Percentiles rank a stretch among this genome's conserved stretches.
phyloP scores from a whole-genome alignment of 37 sponge, comb jelly and placozoan species.

The Hormiphora californensis region DNA sequence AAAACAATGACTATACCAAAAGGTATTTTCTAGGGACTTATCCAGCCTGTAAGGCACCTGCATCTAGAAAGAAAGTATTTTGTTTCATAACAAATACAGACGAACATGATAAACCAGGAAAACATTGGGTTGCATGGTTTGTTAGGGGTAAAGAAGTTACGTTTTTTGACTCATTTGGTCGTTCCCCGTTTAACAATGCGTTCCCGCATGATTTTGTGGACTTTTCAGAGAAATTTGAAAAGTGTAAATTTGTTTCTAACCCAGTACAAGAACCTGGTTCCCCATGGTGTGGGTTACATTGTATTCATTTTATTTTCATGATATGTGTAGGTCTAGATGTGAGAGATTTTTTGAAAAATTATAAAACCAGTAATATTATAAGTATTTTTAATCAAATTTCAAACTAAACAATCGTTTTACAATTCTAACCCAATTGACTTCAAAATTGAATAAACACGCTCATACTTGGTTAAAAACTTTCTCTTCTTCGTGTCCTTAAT shows the following conservation, averaged over 20 bases:
- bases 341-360: neutral
- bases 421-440: neutral
- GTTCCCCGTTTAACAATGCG: neutral
- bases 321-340: neutral
- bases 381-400: neutral
- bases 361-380: neutral
- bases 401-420: neutral
- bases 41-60: too few relatives aligned
- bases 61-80: neutral
- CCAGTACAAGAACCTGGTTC: neutral
- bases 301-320: neutral
- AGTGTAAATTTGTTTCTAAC: neutral
- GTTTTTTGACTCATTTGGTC: neutral
- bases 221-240: neutral
- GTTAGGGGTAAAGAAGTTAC: neutral
- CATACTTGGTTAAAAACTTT: neutral
- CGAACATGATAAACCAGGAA: neutral
- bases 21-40: too few relatives aligned
- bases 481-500: neutral
- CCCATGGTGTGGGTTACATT: neutral
- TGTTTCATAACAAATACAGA: neutral
- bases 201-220: neutral
- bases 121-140: slow-evolving; percentile 27
- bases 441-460: neutral
- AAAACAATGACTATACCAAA: too few relatives aligned